These are phyloP conservation scores for Formica aserva DNA, from an alignment of 2,888 invertebrate genomes.

Conservation along the genomic window DNA sequence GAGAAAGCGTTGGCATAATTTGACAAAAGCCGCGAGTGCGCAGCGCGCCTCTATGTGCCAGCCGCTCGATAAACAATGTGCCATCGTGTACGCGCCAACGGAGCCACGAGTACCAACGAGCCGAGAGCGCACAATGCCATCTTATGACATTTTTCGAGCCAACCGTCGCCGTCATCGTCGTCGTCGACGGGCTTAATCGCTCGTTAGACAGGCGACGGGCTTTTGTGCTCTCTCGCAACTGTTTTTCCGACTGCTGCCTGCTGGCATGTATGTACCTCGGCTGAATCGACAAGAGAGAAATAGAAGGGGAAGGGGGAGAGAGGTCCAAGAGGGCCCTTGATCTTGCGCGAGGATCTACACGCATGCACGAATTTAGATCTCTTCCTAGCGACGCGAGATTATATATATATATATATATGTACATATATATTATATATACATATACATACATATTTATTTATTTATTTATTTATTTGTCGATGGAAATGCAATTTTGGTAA, in stretches of 20 bases:
- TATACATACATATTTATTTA: not conserved
- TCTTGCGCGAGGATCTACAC: conserved; percentile 1
- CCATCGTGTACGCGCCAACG: conserved; percentile 84
- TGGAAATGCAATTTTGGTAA: not conserved
- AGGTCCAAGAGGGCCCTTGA: conserved; percentile 9
- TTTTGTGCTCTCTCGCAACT: conserved; percentile 75
- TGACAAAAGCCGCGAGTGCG: conserved; percentile 58
- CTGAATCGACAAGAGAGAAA: conserved; percentile 12
- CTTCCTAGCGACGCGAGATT: not conserved
- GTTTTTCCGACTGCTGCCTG: conserved; percentile 65
- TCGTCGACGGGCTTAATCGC: conserved; percentile 75
- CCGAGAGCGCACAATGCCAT: conserved; percentile 77
- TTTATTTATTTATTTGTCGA: not conserved
- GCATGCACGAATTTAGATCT: conserved; percentile 28
- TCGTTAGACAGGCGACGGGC: conserved; percentile 78
- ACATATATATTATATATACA: no score
- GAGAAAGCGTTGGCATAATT: conserved; percentile 57
- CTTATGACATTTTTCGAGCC: conserved; percentile 82
- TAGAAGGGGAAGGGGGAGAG: not conserved
- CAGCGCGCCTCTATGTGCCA: conserved; percentile 53
- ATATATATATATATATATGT: not conserved
- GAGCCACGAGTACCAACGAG: conserved; percentile 78
- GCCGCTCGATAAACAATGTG: conserved; percentile 82
- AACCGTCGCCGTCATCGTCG: conserved; percentile 49
- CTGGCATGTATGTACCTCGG: not conserved